Evolutionary conservation across 2,113 vertebrate species (phyloP), one percentile per base, ranked within the genome.

Genomic region (Prunella himalayana): DNA sequence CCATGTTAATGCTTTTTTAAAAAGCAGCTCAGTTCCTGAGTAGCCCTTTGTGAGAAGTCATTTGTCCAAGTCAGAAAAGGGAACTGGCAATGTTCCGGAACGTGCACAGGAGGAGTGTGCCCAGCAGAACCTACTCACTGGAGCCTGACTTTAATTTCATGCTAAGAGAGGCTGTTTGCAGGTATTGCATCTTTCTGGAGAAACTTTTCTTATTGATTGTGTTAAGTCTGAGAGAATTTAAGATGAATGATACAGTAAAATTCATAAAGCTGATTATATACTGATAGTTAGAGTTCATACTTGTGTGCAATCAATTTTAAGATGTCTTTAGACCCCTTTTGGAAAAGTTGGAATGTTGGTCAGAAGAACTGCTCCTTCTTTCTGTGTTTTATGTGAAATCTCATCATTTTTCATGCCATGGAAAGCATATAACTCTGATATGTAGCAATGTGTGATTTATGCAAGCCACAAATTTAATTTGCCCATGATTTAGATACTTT

Each of bases 91-190:
- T 98, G 97, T 97, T 97, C 75, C 15, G 94, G 83, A 95, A 83
- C 53, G 56, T 90, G 92, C 95, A 50, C 57, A 49, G 35, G 91
- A 91, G 95, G 64, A 59, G 82, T 84, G 82, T 94, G 90, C 88
- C 85, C 16, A 6, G 80, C 69, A 86, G 81, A 90, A 95, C 88
- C 88, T 63, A 23, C 69, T 73, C 91, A 75, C 83, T 88, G 64
- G 68, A 78, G 42, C 86, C 63, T 92, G 70, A 89, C 53, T 85
- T 97, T 88, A 97, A 79, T 91, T 85, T 97, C 92, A 97, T 96
- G 93, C 98, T 98, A 95, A 97, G 90, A 88, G 92, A 98, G 82
- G 56, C 94, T 70, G 76, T 94, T 92, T 94, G 42, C 97, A 98
- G 98, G 98, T 98, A 98, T 91, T 59, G 79, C 94, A 49, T 83